Evolutionary conservation across 2,797 vertebrate genomes (phyloP), one percentile per base, ranked within the genome.

Genomic region (Anguilla megastoma): DNA sequence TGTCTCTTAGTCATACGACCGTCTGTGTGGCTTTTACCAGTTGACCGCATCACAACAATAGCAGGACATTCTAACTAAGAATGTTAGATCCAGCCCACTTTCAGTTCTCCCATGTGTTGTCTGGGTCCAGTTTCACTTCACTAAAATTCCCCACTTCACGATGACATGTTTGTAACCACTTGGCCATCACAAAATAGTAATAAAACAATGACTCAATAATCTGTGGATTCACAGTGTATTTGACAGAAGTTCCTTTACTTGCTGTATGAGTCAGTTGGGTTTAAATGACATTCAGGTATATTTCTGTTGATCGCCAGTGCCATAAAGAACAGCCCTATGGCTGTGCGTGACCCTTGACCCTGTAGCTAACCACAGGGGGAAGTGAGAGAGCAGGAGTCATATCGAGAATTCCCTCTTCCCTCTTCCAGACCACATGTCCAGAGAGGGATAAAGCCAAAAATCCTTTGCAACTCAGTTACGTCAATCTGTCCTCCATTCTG

Each of bases 321-420:
- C 48, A n/a, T n/a, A n/a, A 82, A 82, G 45, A 82, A 8, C 41
- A 82, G 18, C 33, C 85, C 58, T 63, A 18, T 54, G 14, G 45
- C 33, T 86, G 12, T 50, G 18, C 36, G 0, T 93, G 90, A 93
- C 89, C 87, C 92, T 91, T 92, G 88, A 91, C 88, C 88, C 84
- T 86, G 30, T 24, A 86, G 36, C 88, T 88, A 92, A 94, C 91
- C 89, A 0, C 60, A 92, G 87, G 88, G 91, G 90, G 91, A 93
- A 91, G 89, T 91, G 14, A 58, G 60, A 48, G 80, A 84, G 83
- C 50, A 24, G 88, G 88, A 90, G 63, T 89, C 87, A 82, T 2
- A 10, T 52, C 10, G 87, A 58, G 41, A 89, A 90, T 89, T 87
- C 24, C 0, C 2, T 90, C 50, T 89, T 87, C 24, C 0, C 2